phyloP scores from a whole-genome alignment of 2,113 vertebrate genomes.

The Dendrocopos noguchii region DNA sequence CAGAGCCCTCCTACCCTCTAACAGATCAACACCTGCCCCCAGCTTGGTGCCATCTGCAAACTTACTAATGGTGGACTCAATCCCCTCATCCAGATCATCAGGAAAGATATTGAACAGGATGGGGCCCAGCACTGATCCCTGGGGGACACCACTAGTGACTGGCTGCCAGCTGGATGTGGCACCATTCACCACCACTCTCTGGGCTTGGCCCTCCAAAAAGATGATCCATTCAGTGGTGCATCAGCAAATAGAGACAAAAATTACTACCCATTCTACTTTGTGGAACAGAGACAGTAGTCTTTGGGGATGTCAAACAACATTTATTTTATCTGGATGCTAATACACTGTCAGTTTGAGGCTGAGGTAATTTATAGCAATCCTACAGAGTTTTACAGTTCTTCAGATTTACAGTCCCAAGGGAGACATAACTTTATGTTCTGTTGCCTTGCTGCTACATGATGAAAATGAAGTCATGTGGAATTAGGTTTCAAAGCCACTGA shows the following conservation, averaged over 20 bases:
- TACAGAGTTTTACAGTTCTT: neutral
- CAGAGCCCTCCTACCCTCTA: no score
- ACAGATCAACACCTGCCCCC: no score
- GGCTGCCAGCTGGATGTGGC: no score
- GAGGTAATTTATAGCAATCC: neutral
- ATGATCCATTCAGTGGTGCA: constrained; percentile 1
- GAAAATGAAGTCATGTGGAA: neutral
- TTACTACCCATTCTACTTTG: neutral
- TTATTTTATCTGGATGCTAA: neutral
- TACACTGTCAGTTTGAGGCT: neutral
- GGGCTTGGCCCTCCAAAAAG: no score
- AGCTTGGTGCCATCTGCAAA: no score
- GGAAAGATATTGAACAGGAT: no score
- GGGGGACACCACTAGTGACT: no score
- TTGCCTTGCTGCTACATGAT: no score
- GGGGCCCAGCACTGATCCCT: no score
- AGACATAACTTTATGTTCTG: neutral
- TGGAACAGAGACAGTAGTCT: neutral
- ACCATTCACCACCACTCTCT: no score
- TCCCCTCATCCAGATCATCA: no score
- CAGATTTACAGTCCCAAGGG: neutral
- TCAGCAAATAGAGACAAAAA: neutral
- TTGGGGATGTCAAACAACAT: neutral
- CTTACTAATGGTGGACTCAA: no score
- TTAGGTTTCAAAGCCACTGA: neutral